Evolutionary conservation across 2,113 vertebrate genomes (phyloP), one percentile per base, ranked within the genome.

Genomic region (Trematocara nigrifrons): DNA sequence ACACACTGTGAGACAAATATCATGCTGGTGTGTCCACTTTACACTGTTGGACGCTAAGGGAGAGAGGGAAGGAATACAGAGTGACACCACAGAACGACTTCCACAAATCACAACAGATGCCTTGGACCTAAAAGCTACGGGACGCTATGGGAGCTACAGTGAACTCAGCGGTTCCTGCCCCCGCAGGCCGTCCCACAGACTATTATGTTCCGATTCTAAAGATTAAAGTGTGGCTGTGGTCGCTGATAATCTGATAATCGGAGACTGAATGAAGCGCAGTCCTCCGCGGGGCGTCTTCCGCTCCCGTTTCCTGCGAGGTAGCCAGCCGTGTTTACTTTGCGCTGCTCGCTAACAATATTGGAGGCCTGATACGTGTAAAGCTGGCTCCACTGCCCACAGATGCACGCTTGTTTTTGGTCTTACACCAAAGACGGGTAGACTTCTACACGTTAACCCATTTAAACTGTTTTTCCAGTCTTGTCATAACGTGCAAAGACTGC

Each of bases 211-310:
- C 6, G 22, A 76, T 29, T 2, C 69, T 49, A 31, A 31, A 31
- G 22, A 76, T 49, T 31, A 76, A n/a, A 16, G 45, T 49, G 45
- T 49, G 71, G 7, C 22, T 42, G 35, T 22, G 64, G 69, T 47
- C 42, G 69, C 42, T 18, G 69, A 83, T 85, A 45, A 49, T 77
- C 42, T 74, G 33, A 26, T 26, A 26, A 26, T 22, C 9, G 31
- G 42, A 13, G 18, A 79, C 82, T 90, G 88, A 89, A 92, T 86
- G 89, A 82, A 87, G 6, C 59, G 22, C 87, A 89, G 77, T 52
- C 16, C 94, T 76, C 91, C 53, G 64, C 91, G 91, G 93, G 94
- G 92, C 89, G 92, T 89, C 92, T 91, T 93, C 91, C 94, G 93
- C 87, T 81, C 59, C 69, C 77, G 81, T 86, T 94, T 93, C 92